Conservation (phyloP, 2,888 invertebrate genomes). For the Ctenicera cuprea region DNA sequence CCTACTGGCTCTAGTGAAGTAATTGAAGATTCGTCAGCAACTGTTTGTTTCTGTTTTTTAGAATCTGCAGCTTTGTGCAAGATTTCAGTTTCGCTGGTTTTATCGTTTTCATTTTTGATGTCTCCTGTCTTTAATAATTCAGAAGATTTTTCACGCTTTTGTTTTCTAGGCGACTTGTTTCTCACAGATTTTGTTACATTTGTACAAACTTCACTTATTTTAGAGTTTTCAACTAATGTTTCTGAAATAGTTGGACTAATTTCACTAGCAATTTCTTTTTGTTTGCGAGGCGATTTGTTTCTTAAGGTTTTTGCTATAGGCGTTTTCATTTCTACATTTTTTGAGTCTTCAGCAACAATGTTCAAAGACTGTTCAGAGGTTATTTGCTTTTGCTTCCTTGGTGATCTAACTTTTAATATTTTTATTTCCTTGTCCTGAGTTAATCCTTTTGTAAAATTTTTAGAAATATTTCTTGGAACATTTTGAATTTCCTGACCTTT, state of each 20-base stretch:
- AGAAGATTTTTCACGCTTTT: not conserved
- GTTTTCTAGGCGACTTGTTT: conserved; percentile 1
- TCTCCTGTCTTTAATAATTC: no score
- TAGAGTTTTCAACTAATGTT: not conserved
- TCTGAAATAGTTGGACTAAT: not conserved
- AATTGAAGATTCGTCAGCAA: not conserved
- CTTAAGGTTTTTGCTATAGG: not conserved
- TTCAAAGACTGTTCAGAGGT: no score
- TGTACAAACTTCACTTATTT: not conserved
- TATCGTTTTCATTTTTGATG: not conserved
- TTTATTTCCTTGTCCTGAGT: not conserved
- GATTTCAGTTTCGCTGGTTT: not conserved
- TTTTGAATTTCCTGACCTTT: not conserved
- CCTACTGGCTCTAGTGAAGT: not conserved
- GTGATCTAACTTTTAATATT: not conserved
- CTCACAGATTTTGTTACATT: not conserved
- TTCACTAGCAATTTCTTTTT: not conserved
- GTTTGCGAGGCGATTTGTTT: not conserved
- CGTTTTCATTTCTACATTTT: not conserved
- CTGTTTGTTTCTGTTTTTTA: no score
- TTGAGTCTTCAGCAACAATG: not conserved
- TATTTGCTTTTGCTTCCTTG: not conserved
- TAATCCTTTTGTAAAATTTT: no score
- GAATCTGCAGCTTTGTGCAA: no score
- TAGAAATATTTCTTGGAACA: not conserved